Evolutionary conservation across 2,888 invertebrate species (phyloP).

Genomic region (Melitaea athalia): DNA sequence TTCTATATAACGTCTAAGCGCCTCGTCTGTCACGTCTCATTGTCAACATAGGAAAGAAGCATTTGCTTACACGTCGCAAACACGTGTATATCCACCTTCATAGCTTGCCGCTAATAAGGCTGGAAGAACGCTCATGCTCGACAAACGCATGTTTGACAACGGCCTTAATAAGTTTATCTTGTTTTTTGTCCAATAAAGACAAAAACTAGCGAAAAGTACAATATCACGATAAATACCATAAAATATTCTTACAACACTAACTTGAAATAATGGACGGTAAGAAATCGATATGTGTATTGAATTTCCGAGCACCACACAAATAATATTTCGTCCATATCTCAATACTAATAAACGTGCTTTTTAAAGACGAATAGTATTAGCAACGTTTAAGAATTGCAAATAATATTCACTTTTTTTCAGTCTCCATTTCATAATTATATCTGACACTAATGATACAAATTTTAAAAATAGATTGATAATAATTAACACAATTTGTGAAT

Average conservation of each 20-base stretch:
- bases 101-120: too few species aligned
- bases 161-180: background rate
- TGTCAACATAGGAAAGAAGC: too few species aligned
- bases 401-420: background rate
- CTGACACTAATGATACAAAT: background rate
- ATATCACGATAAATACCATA: constrained; percentile 9
- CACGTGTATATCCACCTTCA: too few species aligned
- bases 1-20: too few species aligned
- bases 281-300: constrained; percentile 23
- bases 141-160: too few species aligned
- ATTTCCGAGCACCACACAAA: constrained; percentile 12
- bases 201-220: background rate
- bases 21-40: too few species aligned
- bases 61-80: too few species aligned
- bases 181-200: background rate
- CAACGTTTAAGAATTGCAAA: background rate
- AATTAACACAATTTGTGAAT: constrained; percentile 2
- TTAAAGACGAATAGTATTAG: background rate
- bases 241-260: constrained; percentile 4
- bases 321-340: background rate
- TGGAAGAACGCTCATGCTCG: too few species aligned
- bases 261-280: constrained; percentile 19
- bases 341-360: background rate
- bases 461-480: background rate
- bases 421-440: constrained; percentile 2